Conservation (phyloP, 2,888 invertebrate species). For the Scaptomyza polygonia region DNA sequence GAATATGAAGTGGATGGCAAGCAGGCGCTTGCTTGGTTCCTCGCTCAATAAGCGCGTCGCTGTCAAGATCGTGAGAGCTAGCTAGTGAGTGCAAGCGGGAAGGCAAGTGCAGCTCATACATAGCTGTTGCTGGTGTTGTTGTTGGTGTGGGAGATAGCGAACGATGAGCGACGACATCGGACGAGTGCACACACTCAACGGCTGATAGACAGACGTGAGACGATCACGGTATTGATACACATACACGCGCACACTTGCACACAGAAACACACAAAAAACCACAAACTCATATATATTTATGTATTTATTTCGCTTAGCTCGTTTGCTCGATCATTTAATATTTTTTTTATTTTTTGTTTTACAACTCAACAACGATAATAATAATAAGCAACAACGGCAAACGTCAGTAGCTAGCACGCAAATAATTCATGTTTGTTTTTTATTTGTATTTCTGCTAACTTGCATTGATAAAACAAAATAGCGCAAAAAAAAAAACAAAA, state of each 20-base stretch:
- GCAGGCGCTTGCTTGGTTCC: slow-evolving; percentile 36
- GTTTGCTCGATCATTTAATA: slow-evolving; percentile 51
- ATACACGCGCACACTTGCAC: slow-evolving; percentile 6
- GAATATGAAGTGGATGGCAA: slow-evolving; percentile 70
- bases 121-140: slow-evolving; percentile 18
- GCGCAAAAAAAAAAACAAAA: slow-evolving; percentile 6
- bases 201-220: slow-evolving; percentile 39
- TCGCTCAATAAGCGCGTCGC: slow-evolving; percentile 50
- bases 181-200: slow-evolving; percentile 56
- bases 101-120: slow-evolving; percentile 48
- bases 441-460: slow-evolving; percentile 53
- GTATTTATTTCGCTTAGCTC: slow-evolving; percentile 57
- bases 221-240: slow-evolving; percentile 54
- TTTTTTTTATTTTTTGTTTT: slow-evolving; percentile 43
- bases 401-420: slow-evolving; percentile 48
- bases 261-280: slow-evolving; percentile 5
- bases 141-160: slow-evolving; percentile 61
- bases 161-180: slow-evolving; percentile 57
- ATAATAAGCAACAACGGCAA: slow-evolving; percentile 39
- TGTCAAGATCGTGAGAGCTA: slow-evolving; percentile 43
- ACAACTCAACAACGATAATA: slow-evolving; percentile 54
- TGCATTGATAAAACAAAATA: slow-evolving; percentile 44
- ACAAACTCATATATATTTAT: slow-evolving; percentile 47
- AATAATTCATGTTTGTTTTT: slow-evolving; percentile 47
- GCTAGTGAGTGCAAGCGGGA: slow-evolving; percentile 23